Evolutionary conservation across 2,113 vertebrate species (phyloP), one percentile per base, ranked within the genome.

Genomic region (Nothoprocta perdicaria): DNA sequence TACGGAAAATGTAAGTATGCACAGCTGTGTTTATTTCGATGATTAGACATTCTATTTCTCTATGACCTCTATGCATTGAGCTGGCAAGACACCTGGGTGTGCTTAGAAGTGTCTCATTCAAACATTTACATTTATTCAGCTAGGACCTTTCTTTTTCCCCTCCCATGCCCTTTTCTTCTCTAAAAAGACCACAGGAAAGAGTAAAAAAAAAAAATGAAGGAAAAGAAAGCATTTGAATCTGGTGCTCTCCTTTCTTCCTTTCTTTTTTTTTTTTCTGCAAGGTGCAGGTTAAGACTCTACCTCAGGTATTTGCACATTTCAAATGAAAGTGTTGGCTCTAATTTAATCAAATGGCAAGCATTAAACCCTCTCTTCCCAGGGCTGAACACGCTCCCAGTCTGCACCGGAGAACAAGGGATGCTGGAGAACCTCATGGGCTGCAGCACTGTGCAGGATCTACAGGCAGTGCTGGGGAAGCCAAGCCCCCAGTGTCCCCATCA

Each of bases 11-110:
- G 48, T 96, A 95, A 95, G 95, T 96, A 93, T 84, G 90, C 90
- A 94, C 96, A 97, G 96, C 96, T 97, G 96, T 96, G 95, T 96
- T 97, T 97, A 96, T 97, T 94, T 84, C 96, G 87, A 90, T 96
- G 95, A 96, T 97, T 96, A 97, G 94, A 88, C 95, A 92, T 96
- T 95, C 95, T 94, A 71, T 93, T 94, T 93, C 86, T 92, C 88
- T 90, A 92, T 97, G 96, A 97, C 96, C 96, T 87, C 92, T 94
- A 65, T 95, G 89, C 88, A 92, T 78, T 81, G 91, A 94, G 94
- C 94, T 94, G 95, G 95, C 94, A 94, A 96, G 91, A 77, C 96
- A 97, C 94, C 96, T 97, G 96, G 95, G 53, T 96, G 81, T 92
- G 89, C 96, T 97, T 96, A 96, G 80, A 92, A 96, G 79, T 90